Base-by-base conservation (phyloP, 1,140 invertebrate genomes). In the Mizuhopecten yessoensis region DNA sequence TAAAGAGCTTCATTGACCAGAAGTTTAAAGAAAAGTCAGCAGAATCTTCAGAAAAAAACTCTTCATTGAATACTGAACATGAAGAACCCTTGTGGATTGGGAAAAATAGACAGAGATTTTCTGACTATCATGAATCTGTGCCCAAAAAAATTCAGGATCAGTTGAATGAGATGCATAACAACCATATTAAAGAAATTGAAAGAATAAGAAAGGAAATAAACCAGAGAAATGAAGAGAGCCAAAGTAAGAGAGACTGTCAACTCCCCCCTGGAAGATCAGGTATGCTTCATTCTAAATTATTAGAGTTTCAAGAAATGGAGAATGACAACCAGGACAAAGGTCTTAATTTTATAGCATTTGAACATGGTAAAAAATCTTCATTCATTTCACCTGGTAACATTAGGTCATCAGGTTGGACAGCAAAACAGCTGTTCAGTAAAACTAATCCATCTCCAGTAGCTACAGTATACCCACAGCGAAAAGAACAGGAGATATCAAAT, bases 391-490 rank as follows among this genome's bases (percentile, higher is more conserved):
- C 90, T n/a, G 88, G 88, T 34, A 86, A 39, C 7, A 88, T 36
- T 33, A 36, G 49, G 9, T 11, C 1, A 86, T 42, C 29, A 34
- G 23, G 5, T 86, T 89, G 87, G 88, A 88, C 34, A 34, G 34
- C 34, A 92, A 86, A 90, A 34, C 87, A 49, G 11, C 88, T 90
- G n/a, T 92, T 92, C 15, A 45, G 42, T 34, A 92, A 42, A 87
- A 29, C 89, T 15, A 92, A 92, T n/a, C 91, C 91, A 23, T 92
- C 91, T 33, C 91, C 91, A 57, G 89, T 92, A 15, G 91, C 90
- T 34, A 86, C 91, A 49, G 89, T 92, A 7, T 29, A 88, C 42
- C 91, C 91, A 39, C 91, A 92, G 33, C 91, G 86, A 13, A 89
- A 90, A 34, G 88, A 75, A 9, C 9, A 17, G 75, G 29, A 23